A percentile compares a stretch with the other conserved stretches of the same genome.
These are phyloP conservation scores for Takifugu bimaculatus DNA, from an alignment of 2,113 vertebrate species.

Conservation along the genomic window DNA sequence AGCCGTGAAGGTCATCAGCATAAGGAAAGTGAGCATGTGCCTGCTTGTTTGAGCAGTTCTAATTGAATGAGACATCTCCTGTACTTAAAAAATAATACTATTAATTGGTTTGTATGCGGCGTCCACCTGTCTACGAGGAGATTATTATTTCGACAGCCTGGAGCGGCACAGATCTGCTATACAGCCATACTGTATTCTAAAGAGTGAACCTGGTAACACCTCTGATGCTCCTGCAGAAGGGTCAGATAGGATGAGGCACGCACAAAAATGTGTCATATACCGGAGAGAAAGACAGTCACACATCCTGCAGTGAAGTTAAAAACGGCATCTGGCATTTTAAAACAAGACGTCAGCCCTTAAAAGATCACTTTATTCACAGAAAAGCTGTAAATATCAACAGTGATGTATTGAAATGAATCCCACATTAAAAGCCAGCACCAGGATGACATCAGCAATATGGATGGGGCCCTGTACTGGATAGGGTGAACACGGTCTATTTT, in stretches of 20 bases:
- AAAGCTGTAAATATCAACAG: no score
- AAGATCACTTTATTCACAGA: no score
- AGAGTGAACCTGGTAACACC: slow-evolving; percentile 33
- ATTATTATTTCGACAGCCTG: slow-evolving; percentile 23
- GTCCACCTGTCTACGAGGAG: slow-evolving; percentile 8
- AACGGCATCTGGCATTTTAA: not conserved
- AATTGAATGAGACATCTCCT: slow-evolving; percentile 36
- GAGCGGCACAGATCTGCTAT: slow-evolving; percentile 29
- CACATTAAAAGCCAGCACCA: no score
- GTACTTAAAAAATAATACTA: not conserved
- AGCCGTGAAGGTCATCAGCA: slow-evolving; percentile 21
- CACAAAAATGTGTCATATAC: slow-evolving; percentile 36
- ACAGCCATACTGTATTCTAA: slow-evolving; percentile 28
- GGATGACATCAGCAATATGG: no score
- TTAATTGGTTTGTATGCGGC: no score
- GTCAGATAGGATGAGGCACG: slow-evolving; percentile 24
- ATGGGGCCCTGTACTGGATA: not conserved
- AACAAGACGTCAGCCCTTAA: not conserved
- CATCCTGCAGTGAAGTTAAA: not conserved
- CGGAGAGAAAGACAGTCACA: slow-evolving; percentile 4
- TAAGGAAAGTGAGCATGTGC: slow-evolving; percentile 1
- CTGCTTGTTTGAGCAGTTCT: slow-evolving; percentile 8
- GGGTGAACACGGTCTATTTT: not conserved
- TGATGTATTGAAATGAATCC: no score
- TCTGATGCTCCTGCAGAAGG: slow-evolving; percentile 46